phyloP scores from a whole-genome alignment of 1,140 invertebrate genomes.

The Achatina immaculata region DNA sequence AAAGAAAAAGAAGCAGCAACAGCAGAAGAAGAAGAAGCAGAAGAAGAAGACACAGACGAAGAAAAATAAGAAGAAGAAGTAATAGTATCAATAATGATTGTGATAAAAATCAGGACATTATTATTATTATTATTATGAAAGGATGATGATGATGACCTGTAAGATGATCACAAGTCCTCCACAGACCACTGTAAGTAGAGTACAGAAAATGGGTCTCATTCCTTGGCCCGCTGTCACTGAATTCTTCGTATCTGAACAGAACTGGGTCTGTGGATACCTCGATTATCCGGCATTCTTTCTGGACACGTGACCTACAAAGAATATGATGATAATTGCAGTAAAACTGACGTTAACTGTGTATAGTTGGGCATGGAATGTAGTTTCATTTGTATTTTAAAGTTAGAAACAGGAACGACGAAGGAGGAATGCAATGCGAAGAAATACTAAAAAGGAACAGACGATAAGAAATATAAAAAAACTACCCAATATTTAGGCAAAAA shows the following conservation, averaged over 20 bases:
- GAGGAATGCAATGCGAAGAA: background rate
- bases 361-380: background rate
- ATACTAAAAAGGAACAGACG: background rate
- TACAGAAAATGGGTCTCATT: slow-evolving; percentile 33
- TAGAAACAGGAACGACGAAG: too few relatives aligned
- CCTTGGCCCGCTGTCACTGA: background rate
- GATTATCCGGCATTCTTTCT: background rate
- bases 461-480: background rate
- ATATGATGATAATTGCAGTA: background rate
- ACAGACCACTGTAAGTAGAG: slow-evolving; percentile 37
- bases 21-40: too few relatives aligned
- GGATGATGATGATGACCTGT: too few relatives aligned
- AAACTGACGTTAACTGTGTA: background rate
- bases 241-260: slow-evolving; percentile 9
- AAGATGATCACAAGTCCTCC: slow-evolving; percentile 42
- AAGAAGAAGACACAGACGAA: too few relatives aligned
- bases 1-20: too few relatives aligned
- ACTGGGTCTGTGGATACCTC: background rate
- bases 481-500: too few relatives aligned
- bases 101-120: too few relatives aligned
- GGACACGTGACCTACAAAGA: background rate
- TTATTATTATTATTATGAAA: too few relatives aligned
- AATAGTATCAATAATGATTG: too few relatives aligned
- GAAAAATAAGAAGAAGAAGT: too few relatives aligned
- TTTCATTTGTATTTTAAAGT: background rate